Percentiles rank a stretch among this genome's conserved stretches.
Conservation (phyloP, 2,797 vertebrate genomes). For the Pteropus rufus region DNA sequence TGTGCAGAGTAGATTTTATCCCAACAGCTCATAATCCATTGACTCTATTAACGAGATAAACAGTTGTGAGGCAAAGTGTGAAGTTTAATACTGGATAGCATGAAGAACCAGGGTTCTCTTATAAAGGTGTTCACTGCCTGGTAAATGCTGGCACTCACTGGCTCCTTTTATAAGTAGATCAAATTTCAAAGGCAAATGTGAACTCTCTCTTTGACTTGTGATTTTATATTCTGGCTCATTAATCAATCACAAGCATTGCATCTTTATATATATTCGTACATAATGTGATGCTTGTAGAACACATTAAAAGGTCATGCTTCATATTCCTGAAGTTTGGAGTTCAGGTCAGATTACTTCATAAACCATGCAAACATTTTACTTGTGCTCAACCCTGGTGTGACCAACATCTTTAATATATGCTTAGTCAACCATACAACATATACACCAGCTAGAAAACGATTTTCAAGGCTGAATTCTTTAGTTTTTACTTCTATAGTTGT, state of each 20-base stretch:
- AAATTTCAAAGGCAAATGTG: neutral
- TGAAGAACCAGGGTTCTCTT: neutral
- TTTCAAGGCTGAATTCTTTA: neutral
- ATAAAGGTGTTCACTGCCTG: neutral
- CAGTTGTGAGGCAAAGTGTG: neutral
- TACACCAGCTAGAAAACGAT: neutral
- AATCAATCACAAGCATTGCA: neutral
- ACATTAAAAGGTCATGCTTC: neutral
- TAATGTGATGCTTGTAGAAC: neutral
- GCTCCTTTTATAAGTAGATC: neutral
- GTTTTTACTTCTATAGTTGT: neutral
- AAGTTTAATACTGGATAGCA: fast-evolving
- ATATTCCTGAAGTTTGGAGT: neutral
- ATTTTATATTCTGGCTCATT: neutral
- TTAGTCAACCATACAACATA: neutral
- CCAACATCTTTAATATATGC: neutral
- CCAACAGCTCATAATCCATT: neutral
- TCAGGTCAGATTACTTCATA: neutral
- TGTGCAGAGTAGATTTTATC: fast-evolving
- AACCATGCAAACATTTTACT: neutral
- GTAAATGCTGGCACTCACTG: neutral
- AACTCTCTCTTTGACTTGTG: neutral
- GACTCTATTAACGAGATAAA: neutral
- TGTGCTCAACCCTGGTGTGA: neutral
- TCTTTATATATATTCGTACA: no score